phyloP scores from a whole-genome alignment of 35 echinoderm and acorn worm species.

The Patiria miniata region DNA sequence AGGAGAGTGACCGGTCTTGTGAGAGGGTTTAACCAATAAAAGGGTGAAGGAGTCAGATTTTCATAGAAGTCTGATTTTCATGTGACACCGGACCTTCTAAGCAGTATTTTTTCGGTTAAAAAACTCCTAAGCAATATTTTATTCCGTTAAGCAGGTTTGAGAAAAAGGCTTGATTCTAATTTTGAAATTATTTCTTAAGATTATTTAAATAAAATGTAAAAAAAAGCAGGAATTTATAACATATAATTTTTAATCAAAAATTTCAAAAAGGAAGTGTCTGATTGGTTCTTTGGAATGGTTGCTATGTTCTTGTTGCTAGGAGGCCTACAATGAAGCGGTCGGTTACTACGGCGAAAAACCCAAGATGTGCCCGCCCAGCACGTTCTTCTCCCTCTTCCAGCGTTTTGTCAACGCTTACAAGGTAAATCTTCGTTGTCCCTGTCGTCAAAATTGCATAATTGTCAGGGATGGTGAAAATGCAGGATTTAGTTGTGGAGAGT shows the following conservation, averaged over 20 bases:
- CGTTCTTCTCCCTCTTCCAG: conserved; percentile 89
- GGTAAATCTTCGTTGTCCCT: conserved; percentile 34
- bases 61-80: no score
- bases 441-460: neutral
- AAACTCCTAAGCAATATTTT: no score
- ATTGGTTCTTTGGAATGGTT: neutral
- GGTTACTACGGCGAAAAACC: conserved; percentile 96
- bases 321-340: conserved; percentile 92
- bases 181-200: no score
- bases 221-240: conserved; percentile 75
- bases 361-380: conserved; percentile 83
- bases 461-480: no score
- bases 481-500: no score
- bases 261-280: neutral
- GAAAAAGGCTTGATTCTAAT: no score
- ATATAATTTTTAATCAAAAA: neutral
- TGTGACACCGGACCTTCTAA: no score
- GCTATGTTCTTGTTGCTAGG: conserved; percentile 49
- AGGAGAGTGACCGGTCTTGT: no score
- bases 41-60: no score
- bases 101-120: no score
- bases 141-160: no score
- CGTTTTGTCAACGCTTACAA: conserved; percentile 83
- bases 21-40: no score
- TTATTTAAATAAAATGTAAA: conserved; percentile 88